Evolutionary conservation across 2,113 vertebrate species (phyloP), one percentile per base, ranked within the genome.

Genomic region (Fulica atra): DNA sequence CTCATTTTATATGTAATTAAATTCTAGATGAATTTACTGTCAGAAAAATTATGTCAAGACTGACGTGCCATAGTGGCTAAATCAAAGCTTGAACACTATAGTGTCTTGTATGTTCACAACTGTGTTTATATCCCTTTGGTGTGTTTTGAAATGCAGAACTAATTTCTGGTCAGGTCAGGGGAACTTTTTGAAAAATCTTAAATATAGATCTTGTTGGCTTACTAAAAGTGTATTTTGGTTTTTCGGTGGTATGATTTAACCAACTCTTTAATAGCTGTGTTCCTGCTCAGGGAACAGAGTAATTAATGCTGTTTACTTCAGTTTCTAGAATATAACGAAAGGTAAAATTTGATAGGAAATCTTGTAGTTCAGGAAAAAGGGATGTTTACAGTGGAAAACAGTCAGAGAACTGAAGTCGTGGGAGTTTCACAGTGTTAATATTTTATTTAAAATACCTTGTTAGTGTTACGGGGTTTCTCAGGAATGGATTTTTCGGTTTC

Each of bases 381-480:
- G 26, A 76, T 57, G 64, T 21, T 33, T 72, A 28, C 10, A 35
- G 17, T 77, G 29, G 54, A 44, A 70, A 70, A 33, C 13, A 40
- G 26, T 40, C 25, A 81, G 56, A 59, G 68, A 79, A 66, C 10
- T 66, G 16, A 40, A 7, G 4, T 5, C 46, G 18, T 69, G 2
- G 11, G 31, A 71, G 14, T 92, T 63, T 77, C 51, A 63, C 13
- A 35, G 13, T 23, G 29, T 70, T 76, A 59, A 12, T 93, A 26
- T 46, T 11, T 57, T 65, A 40, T 53, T 81, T 78, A 40, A 73
- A 82, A 50, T 74, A 60, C 51, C 1, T 28, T 68, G 6, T 51
- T 76, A 35, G 28, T 35, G 8, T 21, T 40, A 31, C 0, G 1
- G 3, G 14, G 0, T 4, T 29, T 66, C 77, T 64, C 61, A 53